phyloP scores from a whole-genome alignment of 1,140 invertebrate species.

The Trialeurodes vaporariorum region DNA sequence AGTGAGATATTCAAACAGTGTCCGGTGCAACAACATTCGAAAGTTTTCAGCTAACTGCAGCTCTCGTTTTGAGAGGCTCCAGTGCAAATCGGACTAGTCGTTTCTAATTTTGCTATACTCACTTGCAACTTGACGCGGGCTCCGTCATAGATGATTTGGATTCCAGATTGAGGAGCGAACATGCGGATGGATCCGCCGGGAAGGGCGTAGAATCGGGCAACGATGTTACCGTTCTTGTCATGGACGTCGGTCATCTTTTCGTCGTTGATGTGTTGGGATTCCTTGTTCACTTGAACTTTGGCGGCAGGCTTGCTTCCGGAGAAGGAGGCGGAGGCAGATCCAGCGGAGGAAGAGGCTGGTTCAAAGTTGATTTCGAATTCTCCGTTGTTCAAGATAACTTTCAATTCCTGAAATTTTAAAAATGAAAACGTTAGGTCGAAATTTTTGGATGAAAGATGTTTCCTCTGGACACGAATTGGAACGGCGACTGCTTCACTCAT shows the following conservation, averaged over 20 bases:
- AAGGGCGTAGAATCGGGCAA: conserved; percentile 40
- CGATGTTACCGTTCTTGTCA: conserved; percentile 25
- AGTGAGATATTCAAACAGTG: too few species aligned
- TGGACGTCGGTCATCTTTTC: conserved; percentile 23
- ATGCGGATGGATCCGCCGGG: conserved; percentile 39
- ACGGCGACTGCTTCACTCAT: background rate
- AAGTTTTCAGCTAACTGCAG: too few species aligned
- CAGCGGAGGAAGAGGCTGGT: conserved; percentile 10
- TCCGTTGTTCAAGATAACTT: conserved; percentile 29
- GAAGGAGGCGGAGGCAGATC: conserved; percentile 12
- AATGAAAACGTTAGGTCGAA: too few species aligned
- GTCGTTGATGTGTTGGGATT: conserved; percentile 25
- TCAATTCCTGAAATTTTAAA: conserved; percentile 26
- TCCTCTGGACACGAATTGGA: too few species aligned
- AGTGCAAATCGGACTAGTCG: too few species aligned
- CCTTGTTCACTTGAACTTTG: conserved; percentile 31
- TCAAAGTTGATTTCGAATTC: conserved; percentile 26
- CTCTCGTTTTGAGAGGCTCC: too few species aligned
- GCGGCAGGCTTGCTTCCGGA: background rate
- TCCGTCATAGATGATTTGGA: conserved; percentile 44
- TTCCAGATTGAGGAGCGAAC: conserved; percentile 35
- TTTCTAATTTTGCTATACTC: too few species aligned
- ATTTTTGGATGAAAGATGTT: too few species aligned
- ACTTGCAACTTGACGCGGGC: conserved; percentile 35
- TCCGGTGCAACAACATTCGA: too few species aligned